Base-by-base conservation (phyloP, 2,113 vertebrate genomes). In the Perccottus glenii region DNA sequence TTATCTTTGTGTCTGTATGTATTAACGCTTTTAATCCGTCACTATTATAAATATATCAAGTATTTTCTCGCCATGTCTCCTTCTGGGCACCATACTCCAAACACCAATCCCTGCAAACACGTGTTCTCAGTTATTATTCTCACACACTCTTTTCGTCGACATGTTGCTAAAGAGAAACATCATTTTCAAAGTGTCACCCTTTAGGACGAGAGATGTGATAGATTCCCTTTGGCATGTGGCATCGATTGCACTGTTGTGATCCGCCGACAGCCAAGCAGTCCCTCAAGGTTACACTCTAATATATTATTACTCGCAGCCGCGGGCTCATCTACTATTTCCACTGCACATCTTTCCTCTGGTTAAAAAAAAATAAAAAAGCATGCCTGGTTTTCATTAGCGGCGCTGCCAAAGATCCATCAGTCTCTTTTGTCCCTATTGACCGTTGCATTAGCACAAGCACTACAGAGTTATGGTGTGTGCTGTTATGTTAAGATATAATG, bases 331-430 rank as follows among this genome's bases (percentile, higher is more conserved):
- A 74, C 78, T 80, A 82, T 89, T 91, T 90, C 87, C 87, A 90
- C 75, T 83, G 82, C 73, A 60, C 75, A 67, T 87, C 85, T 70
- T 85, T 69, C 65, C 50, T 38, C 63, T 63, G 71, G 77, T 73
- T 52, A 40, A n/a, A 70, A 33, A 27, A 27, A 27, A 27, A 27
- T 27, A 27, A 27, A 27, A 60, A 38, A 19, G 14, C 14, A 51
- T 64, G 78, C 32, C 78, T 90, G 89, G 76, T 88, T 90, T 87
- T 88, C 80, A 92, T 90, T 87, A 88, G 62, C 55, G 46, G 47
- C 38, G 32, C 71, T 82, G 78, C 79, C 74, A 82, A 84, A 59
- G 50, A 79, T 57, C 61, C 73, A 70, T 78, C 76, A 63, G 36
- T 80, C 69, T 78, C 71, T 46, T 64, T 42, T 45, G 27, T 2